phyloP scores from a whole-genome alignment of 2,888 invertebrate genomes.

The Parnassius glacialis region DNA sequence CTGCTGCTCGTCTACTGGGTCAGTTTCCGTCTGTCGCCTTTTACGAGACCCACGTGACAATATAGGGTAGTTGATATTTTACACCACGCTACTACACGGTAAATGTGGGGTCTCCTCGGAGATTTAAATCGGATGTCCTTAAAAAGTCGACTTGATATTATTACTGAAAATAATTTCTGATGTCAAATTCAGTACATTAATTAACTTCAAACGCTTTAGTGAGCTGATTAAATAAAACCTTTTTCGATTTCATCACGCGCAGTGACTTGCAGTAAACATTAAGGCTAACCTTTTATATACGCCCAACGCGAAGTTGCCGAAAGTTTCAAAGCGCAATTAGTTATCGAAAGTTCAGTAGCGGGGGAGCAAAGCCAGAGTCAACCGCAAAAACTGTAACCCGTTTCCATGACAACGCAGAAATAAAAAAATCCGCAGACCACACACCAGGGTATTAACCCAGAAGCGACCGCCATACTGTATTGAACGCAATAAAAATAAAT shows the following conservation, averaged over 20 bases:
- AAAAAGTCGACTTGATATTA: too few species aligned
- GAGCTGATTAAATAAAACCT: conserved; percentile 1
- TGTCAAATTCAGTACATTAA: conserved; percentile 1
- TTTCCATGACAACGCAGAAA: conserved; percentile 58
- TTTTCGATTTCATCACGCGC: conserved; percentile 10
- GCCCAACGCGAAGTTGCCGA: conserved; percentile 45
- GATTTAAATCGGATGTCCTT: too few species aligned
- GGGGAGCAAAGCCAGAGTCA: conserved; percentile 43
- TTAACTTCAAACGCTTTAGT: conserved; percentile 2
- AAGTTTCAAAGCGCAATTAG: conserved; percentile 61
- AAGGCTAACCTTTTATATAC: conserved; percentile 32
- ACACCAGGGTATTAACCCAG: conserved; percentile 31
- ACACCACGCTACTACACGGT: too few species aligned
- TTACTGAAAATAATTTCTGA: background rate
- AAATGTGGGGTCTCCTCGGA: too few species aligned
- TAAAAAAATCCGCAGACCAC: conserved; percentile 42
- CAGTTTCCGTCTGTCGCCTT: too few species aligned
- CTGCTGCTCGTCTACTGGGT: too few species aligned
- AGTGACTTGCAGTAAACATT: conserved; percentile 16
- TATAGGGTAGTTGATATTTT: too few species aligned
- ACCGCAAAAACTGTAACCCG: conserved; percentile 54
- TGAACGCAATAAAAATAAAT: conserved; percentile 34
- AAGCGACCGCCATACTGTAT: conserved; percentile 32
- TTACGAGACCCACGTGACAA: too few species aligned
- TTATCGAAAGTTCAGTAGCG: conserved; percentile 59